These are phyloP conservation scores for Amblyornis subalaris DNA, from an alignment of 2,113 vertebrate species.

Conservation along the genomic window DNA sequence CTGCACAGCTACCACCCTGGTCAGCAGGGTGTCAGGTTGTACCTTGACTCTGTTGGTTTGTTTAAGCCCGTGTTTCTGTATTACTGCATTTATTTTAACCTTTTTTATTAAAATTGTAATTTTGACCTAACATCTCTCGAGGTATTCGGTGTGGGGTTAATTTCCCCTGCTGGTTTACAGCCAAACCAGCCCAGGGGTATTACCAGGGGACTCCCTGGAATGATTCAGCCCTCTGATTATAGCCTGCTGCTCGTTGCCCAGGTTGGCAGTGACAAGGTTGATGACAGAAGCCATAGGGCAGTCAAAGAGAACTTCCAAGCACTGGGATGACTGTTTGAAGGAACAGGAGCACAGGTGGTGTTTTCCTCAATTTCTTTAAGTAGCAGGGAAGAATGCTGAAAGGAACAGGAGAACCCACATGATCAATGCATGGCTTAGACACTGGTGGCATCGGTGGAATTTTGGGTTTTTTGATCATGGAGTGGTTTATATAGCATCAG, in stretches of 20 bases:
- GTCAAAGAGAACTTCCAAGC: not conserved
- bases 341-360: not conserved
- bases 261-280: not conserved
- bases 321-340: not conserved
- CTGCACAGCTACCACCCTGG: too few relatives aligned
- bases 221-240: not conserved
- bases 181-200: too few relatives aligned
- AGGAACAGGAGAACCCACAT: not conserved
- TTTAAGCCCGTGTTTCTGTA: too few relatives aligned
- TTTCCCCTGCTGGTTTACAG: too few relatives aligned
- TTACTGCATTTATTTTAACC: too few relatives aligned
- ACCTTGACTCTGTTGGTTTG: too few relatives aligned
- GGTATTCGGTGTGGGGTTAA: too few relatives aligned
- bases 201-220: not conserved
- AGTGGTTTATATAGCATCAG: not conserved
- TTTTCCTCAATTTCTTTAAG: not conserved
- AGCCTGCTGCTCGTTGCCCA: not conserved
- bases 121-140: too few relatives aligned
- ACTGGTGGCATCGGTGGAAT: not conserved
- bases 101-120: too few relatives aligned
- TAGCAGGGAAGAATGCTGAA: not conserved
- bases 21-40: too few relatives aligned
- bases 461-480: not conserved
- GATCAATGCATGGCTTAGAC: not conserved
- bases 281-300: not conserved